Evolutionary conservation across 2,113 vertebrate genomes (phyloP).

Genomic region (Callopanchax toddi): DNA sequence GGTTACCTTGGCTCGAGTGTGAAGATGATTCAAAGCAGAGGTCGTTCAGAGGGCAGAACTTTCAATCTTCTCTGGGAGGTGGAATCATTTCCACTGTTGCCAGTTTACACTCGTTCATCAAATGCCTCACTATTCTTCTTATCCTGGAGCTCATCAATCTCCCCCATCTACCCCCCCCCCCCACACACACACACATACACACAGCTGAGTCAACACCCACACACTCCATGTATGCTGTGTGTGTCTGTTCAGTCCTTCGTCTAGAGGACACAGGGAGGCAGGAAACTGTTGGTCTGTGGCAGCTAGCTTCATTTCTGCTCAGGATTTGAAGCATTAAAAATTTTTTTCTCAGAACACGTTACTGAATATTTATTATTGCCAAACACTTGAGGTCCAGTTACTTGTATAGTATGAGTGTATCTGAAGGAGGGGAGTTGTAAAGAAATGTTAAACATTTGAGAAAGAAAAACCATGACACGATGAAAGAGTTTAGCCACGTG

Average conservation of each 20-base stretch:
- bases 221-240: constrained; percentile 72
- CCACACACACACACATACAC: constrained; percentile 41
- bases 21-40: constrained; percentile 56
- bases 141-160: constrained; percentile 73
- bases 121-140: constrained; percentile 72
- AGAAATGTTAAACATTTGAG: too few relatives aligned
- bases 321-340: too few relatives aligned
- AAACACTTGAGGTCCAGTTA: too few relatives aligned
- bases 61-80: constrained; percentile 71
- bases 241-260: constrained; percentile 47
- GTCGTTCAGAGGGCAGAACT: constrained; percentile 72
- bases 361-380: too few relatives aligned
- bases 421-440: too few relatives aligned
- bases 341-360: too few relatives aligned
- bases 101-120: constrained; percentile 81
- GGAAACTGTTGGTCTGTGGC: background rate
- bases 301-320: constrained; percentile 7
- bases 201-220: constrained; percentile 83
- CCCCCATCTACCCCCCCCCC: constrained; percentile 44
- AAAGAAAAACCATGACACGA: too few relatives aligned
- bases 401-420: too few relatives aligned
- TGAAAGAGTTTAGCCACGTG: too few relatives aligned
- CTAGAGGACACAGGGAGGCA: constrained; percentile 26
- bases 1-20: constrained; percentile 31
- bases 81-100: constrained; percentile 78